A percentile compares a stretch with the other conserved stretches of the same genome.
phyloP scores from a whole-genome alignment of 2,797 vertebrate genomes.

The Mus minutoides region DNA sequence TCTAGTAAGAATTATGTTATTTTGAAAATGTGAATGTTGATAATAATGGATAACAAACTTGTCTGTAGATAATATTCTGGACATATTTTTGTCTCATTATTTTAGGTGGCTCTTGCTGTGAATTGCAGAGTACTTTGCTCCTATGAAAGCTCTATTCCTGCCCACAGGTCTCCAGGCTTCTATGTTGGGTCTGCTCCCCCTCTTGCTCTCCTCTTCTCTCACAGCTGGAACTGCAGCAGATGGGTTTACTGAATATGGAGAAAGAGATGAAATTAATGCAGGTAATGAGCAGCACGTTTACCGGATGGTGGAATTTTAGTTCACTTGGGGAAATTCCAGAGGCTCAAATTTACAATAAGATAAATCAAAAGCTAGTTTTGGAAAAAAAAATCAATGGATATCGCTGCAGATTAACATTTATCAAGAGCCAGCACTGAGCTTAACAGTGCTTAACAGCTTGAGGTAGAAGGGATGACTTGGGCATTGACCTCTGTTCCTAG shows the following conservation, averaged over 20 bases:
- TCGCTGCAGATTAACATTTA: constrained; percentile 47
- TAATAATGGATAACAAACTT: constrained; percentile 2
- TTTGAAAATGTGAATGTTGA: constrained; percentile 24
- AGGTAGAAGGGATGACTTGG: constrained; percentile 24
- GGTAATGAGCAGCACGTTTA: constrained; percentile 75
- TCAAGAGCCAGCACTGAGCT: constrained; percentile 1
- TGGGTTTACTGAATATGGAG: constrained; percentile 48
- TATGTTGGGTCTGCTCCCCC: background rate
- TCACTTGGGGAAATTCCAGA: constrained; percentile 76
- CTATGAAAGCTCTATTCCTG: constrained; percentile 5
- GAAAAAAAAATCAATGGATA: constrained; percentile 55
- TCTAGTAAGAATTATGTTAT: background rate
- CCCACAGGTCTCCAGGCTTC: background rate
- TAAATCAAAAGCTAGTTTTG: constrained; percentile 78
- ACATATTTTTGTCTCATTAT: background rate
- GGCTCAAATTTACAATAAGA: constrained; percentile 54
- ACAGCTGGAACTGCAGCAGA: constrained; percentile 67
- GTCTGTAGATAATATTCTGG: background rate
- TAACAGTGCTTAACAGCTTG: background rate
- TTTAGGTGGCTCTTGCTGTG: background rate
- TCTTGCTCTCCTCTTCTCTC: constrained; percentile 46
- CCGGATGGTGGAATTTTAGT: constrained; percentile 62
- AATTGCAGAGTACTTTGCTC: background rate
- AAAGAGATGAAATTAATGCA: constrained; percentile 72
- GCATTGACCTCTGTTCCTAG: constrained; percentile 39